These are phyloP conservation scores for Leistus spinibarbis DNA, from an alignment of 2,888 invertebrate genomes.

Conservation along the genomic window DNA sequence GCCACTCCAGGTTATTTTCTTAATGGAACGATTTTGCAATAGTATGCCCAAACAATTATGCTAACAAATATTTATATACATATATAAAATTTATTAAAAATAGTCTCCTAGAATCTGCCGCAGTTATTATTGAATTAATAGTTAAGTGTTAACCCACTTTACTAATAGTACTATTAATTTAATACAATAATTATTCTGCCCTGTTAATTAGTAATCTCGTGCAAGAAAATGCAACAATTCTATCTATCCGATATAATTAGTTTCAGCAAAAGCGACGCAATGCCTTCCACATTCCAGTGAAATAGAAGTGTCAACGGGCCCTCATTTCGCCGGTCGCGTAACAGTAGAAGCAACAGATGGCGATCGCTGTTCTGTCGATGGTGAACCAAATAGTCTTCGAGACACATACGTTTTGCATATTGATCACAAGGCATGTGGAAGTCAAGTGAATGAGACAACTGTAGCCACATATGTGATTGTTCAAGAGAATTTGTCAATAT, in stretches of 20 bases:
- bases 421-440: constrained; percentile 72
- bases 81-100: neutral
- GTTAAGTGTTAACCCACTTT: too few relatives aligned
- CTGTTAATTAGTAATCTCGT: too few relatives aligned
- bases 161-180: too few relatives aligned
- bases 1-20: too few relatives aligned
- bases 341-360: constrained; percentile 76
- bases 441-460: constrained; percentile 72
- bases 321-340: constrained; percentile 79
- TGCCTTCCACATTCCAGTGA: constrained; percentile 81
- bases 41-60: too few relatives aligned
- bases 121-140: too few relatives aligned
- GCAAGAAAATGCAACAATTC: neutral
- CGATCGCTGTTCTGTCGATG: constrained; percentile 74
- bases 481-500: constrained; percentile 81
- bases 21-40: too few relatives aligned
- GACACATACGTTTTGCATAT: constrained; percentile 78
- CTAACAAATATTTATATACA: too few relatives aligned
- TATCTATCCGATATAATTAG: constrained; percentile 57
- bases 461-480: constrained; percentile 84
- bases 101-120: too few relatives aligned
- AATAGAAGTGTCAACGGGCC: constrained; percentile 83
- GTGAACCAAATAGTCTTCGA: constrained; percentile 72
- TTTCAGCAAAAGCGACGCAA: constrained; percentile 80
- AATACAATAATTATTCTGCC: too few relatives aligned